Evolutionary conservation across 2,113 vertebrate species (phyloP), one percentile per base, ranked within the genome.

Genomic region (Dendrocopos noguchii): DNA sequence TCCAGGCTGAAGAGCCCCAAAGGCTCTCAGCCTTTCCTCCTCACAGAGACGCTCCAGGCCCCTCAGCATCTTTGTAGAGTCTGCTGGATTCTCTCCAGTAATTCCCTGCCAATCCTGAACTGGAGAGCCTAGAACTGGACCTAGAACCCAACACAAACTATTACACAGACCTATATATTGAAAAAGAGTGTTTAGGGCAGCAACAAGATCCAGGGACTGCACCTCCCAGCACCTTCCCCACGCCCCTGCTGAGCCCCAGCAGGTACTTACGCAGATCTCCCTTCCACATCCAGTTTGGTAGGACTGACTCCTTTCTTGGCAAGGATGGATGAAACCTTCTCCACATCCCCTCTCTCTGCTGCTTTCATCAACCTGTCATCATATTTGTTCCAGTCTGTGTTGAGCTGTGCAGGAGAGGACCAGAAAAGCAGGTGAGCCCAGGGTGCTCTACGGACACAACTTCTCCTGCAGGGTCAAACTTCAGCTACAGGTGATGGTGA

Each of bases 311-410:
- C 99, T 88, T 99, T 99, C 95, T 99, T 99, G 90, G 98, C 96
- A 74, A 99, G 99, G 77, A 99, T 98, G 9, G 98, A 97, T 3
- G 99, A 97, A 16, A 99, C 98, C 96, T 99, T 99, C 64, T 99
- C 99, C 97, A 98, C 99, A 96, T 99, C 99, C 0, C 98, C 98
- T 47, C 99, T 98, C 47, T 99, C 99, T 59, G 99, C 99, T 15
- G 99, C 99, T 97, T 99, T 99, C 99, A 99, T 99, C 89, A 99
- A 64, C 96, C 99, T 98, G 81, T 99, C 99, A 64, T 99, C 99
- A 4, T 99, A 99, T 95, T 99, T 99, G 97, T 97, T 99, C 99
- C 99, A 99, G 96, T 99, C 99, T 46, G 98, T 97, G 94, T 98
- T 98, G 97, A 98, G 97, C 98, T 98, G 93, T 42, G 77, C 19